Evolutionary conservation across 1,140 invertebrate species (phyloP), one percentile per base, ranked within the genome.

Genomic region (Drosophila aff.): DNA sequence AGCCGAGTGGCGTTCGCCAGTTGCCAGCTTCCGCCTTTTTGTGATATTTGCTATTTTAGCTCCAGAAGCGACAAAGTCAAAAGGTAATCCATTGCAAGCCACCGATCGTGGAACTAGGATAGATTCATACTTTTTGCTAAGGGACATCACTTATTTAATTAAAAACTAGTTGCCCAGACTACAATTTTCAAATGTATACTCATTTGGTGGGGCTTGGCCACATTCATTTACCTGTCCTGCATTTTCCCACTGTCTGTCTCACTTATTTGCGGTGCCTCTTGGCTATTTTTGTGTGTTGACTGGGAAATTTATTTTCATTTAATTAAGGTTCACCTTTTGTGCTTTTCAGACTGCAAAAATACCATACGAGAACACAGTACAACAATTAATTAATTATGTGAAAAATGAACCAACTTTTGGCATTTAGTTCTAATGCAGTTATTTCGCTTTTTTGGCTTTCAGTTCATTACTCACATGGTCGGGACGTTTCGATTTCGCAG

Each of bases 341-440:
- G 59, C 44, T 58, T 57, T 73, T 6, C 26, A 28, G 43, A 36
- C 11, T 31, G 44, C 26, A 46, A 26, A 36, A 44, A 36, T 47
- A 11, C 28, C 49, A 46, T 9, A 16, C 31, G 21, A 44, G 64
- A 58, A 40, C 28, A 43, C 52, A 55, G 38, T 36, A 23, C 18
- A 38, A 23, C 18, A 38, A 23, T 16, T 55, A 63, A 61, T 75
- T 75, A 76, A 62, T 66, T 64, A 62, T 61, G 44, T 76, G 44
- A 47, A 44, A 55, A 66, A 59, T 43, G 46, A 81, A 68, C 43
- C 65, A 69, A 68, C 43, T 76, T 76, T 73, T 63, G 52, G 59
- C 55, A 53, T 79, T 79, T 57, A 26, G 49, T 62, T 75, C 69
- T 85, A 79, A 79, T 86, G 65, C 66, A 67, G 28, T 63, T 79